Evolutionary conservation across 92 coral and sea anemone genomes (phyloP), one percentile per base, ranked within the genome.

Genomic region (Umimayanthus kanabou): DNA sequence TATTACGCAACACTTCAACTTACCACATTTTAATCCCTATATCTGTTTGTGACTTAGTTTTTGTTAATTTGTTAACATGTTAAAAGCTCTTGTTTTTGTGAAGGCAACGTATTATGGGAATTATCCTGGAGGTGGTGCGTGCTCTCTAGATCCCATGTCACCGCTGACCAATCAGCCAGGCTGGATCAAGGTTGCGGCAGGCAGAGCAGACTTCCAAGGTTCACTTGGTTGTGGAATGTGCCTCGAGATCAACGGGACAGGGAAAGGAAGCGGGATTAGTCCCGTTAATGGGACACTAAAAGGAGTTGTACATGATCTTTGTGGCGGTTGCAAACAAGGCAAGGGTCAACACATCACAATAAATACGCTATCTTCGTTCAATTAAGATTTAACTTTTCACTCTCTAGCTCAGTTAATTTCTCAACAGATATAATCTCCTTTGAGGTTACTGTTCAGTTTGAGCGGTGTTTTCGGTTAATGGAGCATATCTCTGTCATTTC

Each of bases 201-300:
- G 94, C 14, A 16, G 55, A 9, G 88, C 81, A 5, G 94, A 94
- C 42, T 92, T 92, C 66, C 93, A 92, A 73, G 89, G 88, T 25
- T 89, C 92, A 11, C 88, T 94, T 43, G 96, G 96, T 7, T 94
- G 96, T 45, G 96, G 96, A 61, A 94, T 92, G 96, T 94, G 96
- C 85, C 88, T 92, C 13, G 90, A 92, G 84, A 94, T 94, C 76
- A 92, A 76, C 7, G 94, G 94, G 11, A 30, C 90, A 14, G 96
- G 96, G 4, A 86, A 88, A 49, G 94, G 93, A 0, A 88, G 89
- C 61, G 96, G 94, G 9, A 9, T 18, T 6, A 64, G 72, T 53
- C 94, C 96, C 0, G 90, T 94, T 14, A 94, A 87, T 20, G 96
- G 94, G 1, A 81, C 90, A 0, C 69, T 71, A 20, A 94, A 84